phyloP scores from a whole-genome alignment of 2,113 vertebrate genomes.

The Aviceda subcristata region DNA sequence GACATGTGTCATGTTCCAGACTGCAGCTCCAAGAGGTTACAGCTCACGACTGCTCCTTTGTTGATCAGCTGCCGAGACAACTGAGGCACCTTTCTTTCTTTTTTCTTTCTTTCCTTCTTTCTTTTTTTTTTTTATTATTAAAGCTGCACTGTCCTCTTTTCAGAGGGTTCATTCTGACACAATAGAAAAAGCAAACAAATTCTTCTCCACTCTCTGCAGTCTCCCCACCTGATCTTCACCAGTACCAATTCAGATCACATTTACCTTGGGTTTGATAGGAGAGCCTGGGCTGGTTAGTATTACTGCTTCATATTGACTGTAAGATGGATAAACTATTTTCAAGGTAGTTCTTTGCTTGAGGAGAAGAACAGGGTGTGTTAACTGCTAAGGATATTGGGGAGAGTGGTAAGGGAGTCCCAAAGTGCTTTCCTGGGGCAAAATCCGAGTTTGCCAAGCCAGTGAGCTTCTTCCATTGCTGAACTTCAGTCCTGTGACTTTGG shows the following conservation, averaged over 20 bases:
- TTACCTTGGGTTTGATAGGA: not conserved
- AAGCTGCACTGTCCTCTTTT: conserved; percentile 69
- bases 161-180: conserved; percentile 8
- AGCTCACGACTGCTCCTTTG: conserved; percentile 98
- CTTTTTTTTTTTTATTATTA: conserved; percentile 65
- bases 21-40: conserved; percentile 97
- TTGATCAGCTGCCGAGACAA: conserved; percentile 93
- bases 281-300: conserved; percentile 44
- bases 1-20: conserved; percentile 99
- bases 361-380: conserved; percentile 11
- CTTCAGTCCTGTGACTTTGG: not conserved
- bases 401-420: not conserved
- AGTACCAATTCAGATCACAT: not conserved
- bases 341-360: conserved; percentile 28
- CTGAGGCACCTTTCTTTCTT: conserved; percentile 80
- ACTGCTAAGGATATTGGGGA: not conserved
- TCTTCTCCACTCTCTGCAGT: not conserved
- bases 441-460: not conserved
- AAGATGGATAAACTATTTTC: conserved; percentile 24
- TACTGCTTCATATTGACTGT: conserved; percentile 37
- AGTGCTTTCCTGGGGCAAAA: not conserved
- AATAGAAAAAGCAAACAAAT: not conserved
- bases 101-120: conserved; percentile 52
- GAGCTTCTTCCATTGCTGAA: not conserved
- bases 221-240: not conserved